Percentiles rank a stretch among this genome's conserved stretches.
Evolutionary conservation across 2,113 vertebrate genomes (phyloP).

Genomic region (Montifringilla adamsi): DNA sequence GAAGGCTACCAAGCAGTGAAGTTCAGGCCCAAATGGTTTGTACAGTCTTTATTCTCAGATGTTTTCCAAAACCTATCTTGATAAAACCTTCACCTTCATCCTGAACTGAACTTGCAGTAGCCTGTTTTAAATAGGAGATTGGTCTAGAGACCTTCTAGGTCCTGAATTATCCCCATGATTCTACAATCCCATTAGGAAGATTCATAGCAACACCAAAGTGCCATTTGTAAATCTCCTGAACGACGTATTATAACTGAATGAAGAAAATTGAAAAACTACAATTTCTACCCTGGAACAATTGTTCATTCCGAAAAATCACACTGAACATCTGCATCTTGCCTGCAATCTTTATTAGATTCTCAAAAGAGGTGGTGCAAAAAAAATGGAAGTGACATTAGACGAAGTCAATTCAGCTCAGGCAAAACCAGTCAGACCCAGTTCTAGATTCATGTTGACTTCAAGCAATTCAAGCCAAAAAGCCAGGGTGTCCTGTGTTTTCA

Average conservation of each 20-base stretch:
- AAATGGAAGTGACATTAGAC: accelerated
- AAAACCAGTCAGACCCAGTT: neutral
- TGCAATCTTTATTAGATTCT: neutral
- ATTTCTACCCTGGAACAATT: neutral
- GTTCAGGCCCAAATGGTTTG: neutral
- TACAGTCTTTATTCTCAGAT: neutral
- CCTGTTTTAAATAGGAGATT: neutral
- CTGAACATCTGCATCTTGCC: neutral
- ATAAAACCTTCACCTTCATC: neutral
- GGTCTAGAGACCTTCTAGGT: neutral
- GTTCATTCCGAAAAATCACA: neutral
- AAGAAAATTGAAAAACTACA: neutral
- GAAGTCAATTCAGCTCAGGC: neutral
- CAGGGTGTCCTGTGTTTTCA: neutral
- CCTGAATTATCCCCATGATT: neutral
- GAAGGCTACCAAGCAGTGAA: neutral
- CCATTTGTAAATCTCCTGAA: neutral
- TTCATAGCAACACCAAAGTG: neutral
- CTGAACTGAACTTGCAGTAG: neutral
- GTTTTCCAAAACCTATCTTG: neutral
- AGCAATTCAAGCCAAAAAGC: neutral
- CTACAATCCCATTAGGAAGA: neutral
- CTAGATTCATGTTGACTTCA: neutral
- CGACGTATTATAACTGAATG: neutral
- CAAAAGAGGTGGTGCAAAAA: neutral